A percentile compares a stretch with the other conserved stretches of the same genome.
Evolutionary conservation across 2,797 vertebrate species (phyloP).

Genomic region (Lepilemur septentrionalis): DNA sequence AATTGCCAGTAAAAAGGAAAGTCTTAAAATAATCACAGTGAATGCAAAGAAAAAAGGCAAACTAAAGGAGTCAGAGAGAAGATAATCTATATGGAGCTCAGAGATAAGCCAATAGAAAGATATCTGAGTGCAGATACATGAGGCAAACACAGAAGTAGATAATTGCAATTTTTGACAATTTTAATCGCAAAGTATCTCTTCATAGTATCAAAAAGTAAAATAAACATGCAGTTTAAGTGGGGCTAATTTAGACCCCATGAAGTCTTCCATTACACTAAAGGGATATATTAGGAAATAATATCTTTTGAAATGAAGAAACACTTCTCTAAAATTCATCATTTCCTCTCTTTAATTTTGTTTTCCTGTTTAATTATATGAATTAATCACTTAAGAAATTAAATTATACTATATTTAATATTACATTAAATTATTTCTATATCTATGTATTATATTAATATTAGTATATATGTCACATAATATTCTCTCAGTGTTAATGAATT

Average conservation of each 20-base stretch:
- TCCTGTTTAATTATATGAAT: neutral
- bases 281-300: neutral
- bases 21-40: neutral
- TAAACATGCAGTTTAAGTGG: neutral
- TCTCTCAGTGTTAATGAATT: neutral
- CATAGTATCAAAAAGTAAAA: neutral
- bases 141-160: neutral
- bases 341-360: neutral
- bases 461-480: neutral
- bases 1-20: neutral
- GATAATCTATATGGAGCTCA: neutral
- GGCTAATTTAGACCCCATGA: neutral
- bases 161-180: neutral
- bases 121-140: neutral
- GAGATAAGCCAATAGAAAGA: neutral
- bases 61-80: neutral
- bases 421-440: neutral
- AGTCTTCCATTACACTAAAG: neutral
- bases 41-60: neutral
- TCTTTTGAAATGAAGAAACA: neutral
- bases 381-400: neutral
- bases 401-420: neutral
- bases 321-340: neutral
- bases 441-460: neutral
- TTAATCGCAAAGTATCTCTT: neutral